phyloP scores from a whole-genome alignment of 1,140 invertebrate species.

The Diabrotica undecimpunctata region DNA sequence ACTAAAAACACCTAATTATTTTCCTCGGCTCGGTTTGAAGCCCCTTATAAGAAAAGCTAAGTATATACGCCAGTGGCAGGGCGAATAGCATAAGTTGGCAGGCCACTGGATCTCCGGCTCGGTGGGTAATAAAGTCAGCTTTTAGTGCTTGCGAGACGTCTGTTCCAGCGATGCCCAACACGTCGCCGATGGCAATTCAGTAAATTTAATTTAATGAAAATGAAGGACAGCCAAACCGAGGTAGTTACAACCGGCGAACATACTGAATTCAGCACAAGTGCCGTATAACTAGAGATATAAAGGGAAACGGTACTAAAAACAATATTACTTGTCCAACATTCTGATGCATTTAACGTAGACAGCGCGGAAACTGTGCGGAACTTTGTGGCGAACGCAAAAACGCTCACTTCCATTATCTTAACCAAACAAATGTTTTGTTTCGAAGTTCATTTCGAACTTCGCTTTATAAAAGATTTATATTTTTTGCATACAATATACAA shows the following conservation, averaged over 20 bases:
- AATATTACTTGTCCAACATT: not conserved
- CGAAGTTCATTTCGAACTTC: no score
- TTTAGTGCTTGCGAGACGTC: constrained; percentile 24
- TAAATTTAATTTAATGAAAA: constrained; percentile 23
- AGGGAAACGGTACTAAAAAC: constrained; percentile 2
- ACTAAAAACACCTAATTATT: no score
- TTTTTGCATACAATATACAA: no score
- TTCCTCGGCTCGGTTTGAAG: no score
- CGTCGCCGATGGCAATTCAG: constrained; percentile 24
- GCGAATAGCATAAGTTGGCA: not conserved
- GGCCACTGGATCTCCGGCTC: not conserved
- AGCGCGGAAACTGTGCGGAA: not conserved
- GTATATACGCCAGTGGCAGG: no score
- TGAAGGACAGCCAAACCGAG: constrained; percentile 12
- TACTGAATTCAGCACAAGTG: constrained; percentile 2
- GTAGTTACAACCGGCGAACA: not conserved
- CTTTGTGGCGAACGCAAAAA: not conserved
- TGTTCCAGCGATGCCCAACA: constrained; percentile 24
- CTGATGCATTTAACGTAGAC: constrained; percentile 2
- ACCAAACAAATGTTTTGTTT: no score
- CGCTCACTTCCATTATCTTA: no score
- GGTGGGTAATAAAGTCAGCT: constrained; percentile 23
- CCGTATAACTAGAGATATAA: constrained; percentile 2
- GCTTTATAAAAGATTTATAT: no score
- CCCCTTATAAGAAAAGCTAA: no score